Base-by-base conservation (phyloP, 2,797 vertebrate genomes). In the Buphagus erythrorhynchus region DNA sequence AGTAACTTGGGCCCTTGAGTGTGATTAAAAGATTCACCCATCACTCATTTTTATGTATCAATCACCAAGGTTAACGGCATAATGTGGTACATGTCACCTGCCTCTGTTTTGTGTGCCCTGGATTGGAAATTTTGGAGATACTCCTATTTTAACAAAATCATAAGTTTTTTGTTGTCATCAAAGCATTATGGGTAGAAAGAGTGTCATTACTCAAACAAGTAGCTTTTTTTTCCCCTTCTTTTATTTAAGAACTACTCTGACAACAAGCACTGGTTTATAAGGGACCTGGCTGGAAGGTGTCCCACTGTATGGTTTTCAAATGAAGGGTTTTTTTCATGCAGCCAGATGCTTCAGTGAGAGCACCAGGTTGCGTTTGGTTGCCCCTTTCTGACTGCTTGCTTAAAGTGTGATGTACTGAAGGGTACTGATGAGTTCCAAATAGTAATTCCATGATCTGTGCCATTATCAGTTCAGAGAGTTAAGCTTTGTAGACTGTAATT, bases 161-260 rank as follows among this genome's bases (percentile, higher is more conserved):
- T 0, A 25, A 3, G 0, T 29, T 76, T 63, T 55, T 75, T 81
- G 2, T 52, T 81, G 24, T 68, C 16, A 11, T 67, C 43, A 38
- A 9, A 10, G 9, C 13, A 4, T 55, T 57, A 7, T 15, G 5
- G 24, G 10, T 45, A 48, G 58, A n/a, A 68, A 58, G 21, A 52
- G 13, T 12, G 7, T 67, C 3, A 4, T 55, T 65, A 21, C 13
- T 2, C 0, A 48, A 80, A 59, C 6, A 11, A 62, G 24, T 21
- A 59, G 28, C 2, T 2, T 16, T 38, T n/a, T 1, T 3, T 7
- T 8, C 5, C 3, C 3, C 9, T 12, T 33, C 19, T 33, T 40
- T 82, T 55, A 36, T n/a, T 77, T 74, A 65, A 52, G 62, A 78
- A 19, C 24, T 29, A 10, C 42, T 51, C 59, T 46, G 21, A 45